These are phyloP conservation scores for Aricia artaxerxes DNA, from an alignment of 2,888 invertebrate species.

Conservation along the genomic window DNA sequence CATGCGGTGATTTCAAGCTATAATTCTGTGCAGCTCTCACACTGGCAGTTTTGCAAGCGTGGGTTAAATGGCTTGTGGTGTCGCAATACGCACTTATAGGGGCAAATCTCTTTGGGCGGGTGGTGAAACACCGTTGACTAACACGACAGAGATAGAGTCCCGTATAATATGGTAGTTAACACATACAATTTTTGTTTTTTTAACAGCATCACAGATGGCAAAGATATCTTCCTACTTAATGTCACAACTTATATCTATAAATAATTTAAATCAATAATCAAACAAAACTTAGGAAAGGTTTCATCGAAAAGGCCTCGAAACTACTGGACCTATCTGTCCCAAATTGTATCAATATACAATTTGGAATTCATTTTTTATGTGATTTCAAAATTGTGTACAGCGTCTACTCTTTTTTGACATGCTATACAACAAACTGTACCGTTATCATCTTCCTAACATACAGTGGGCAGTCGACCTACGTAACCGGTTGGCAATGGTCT, in stretches of 20 bases:
- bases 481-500: constrained; percentile 26
- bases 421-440: not conserved
- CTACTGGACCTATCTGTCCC: no score
- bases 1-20: not conserved
- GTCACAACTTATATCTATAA: no score
- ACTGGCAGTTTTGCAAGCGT: not conserved
- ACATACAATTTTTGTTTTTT: not conserved
- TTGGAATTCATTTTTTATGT: no score
- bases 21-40: not conserved
- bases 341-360: no score
- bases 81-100: not conserved
- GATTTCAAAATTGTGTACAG: no score
- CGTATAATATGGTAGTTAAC: not conserved
- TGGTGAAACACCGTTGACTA: not conserved
- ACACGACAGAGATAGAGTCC: not conserved
- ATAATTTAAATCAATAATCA: no score
- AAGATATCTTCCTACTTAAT: no score
- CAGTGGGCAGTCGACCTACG: constrained; percentile 4
- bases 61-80: not conserved
- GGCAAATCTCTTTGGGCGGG: not conserved
- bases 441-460: not conserved
- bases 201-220: no score
- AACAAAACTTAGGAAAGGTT: no score
- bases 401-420: no score
- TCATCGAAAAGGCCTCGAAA: no score